Evolutionary conservation across 92 coral and sea anemone genomes (phyloP), one percentile per base, ranked within the genome.

Genomic region (Epizoanthus illoricatus): DNA sequence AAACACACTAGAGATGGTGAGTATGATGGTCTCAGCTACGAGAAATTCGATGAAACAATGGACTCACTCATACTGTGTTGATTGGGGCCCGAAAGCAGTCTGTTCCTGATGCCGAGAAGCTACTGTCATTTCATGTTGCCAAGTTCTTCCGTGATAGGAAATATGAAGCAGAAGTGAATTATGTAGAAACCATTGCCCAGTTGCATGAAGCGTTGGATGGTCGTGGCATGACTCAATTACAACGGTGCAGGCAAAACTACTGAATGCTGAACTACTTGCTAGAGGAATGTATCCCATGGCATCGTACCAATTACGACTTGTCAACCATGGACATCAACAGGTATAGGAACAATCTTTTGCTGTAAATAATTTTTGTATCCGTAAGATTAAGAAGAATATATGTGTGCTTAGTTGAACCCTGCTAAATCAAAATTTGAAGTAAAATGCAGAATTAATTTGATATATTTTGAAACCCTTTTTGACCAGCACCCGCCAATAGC

Each of bases 241-340:
- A 74, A 40, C 11, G 90, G 43, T 84, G 84, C 42, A 56, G 69
- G 42, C 79, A 87, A 4, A 90, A 90, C 69, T 84, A 87, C 74
- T 62, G 64, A 0, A 90, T 84, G 93, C 71, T 90, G 0, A 75
- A 90, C 56, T 87, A 72, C 67, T 74, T 90, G 28, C 60, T 87
- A 56, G 90, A 90, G 28, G 86, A 65, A 18, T 86, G 88, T 86
- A 84, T 89, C 62, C 90, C 92, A 13, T 86, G 90, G 90, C 84
- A 89, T n/a, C 57, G 55, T 36, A 69, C 76, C 17, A 65, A 75
- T 16, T 75, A 79, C 23, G 74, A 84, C 24, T 66, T 69, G 12
- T 84, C 88, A 12, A 76, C 85, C 23, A 55, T 86, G 36, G 89
- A 81, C 36, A 63, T 74, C 62, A 86, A 86, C 82, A 71, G 74